Evolutionary conservation across 2,888 invertebrate species (phyloP).

Genomic region (Cantharis nigra): DNA sequence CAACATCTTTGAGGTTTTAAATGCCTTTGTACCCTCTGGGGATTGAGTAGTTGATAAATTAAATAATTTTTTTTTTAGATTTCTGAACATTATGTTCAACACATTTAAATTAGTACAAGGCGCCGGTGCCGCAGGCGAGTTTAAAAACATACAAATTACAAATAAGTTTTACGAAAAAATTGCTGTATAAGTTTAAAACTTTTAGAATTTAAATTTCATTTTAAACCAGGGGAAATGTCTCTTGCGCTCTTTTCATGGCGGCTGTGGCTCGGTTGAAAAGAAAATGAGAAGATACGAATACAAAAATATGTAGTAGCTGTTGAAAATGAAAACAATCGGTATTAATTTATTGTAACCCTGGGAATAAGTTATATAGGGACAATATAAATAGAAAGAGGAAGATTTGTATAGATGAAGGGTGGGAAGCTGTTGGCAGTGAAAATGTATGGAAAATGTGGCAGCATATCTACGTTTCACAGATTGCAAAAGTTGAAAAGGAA

Average conservation of each 20-base stretch:
- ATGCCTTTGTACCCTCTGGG: no score
- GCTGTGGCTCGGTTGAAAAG: background rate
- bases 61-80: no score
- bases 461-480: background rate
- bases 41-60: no score
- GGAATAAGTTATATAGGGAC: background rate
- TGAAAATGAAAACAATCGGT: background rate
- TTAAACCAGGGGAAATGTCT: background rate
- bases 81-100: no score
- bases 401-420: background rate
- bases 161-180: no score
- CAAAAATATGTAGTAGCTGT: background rate
- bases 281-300: background rate
- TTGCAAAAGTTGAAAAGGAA: background rate
- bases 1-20: no score
- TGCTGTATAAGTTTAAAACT: background rate
- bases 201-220: background rate
- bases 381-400: background rate
- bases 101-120: no score
- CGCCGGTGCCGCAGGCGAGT: background rate
- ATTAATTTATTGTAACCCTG: background rate
- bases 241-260: background rate
- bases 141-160: background rate
- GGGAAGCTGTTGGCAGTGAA: background rate
- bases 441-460: background rate